phyloP scores from a whole-genome alignment of 2,888 invertebrate genomes.

The Acronicta leporina region DNA sequence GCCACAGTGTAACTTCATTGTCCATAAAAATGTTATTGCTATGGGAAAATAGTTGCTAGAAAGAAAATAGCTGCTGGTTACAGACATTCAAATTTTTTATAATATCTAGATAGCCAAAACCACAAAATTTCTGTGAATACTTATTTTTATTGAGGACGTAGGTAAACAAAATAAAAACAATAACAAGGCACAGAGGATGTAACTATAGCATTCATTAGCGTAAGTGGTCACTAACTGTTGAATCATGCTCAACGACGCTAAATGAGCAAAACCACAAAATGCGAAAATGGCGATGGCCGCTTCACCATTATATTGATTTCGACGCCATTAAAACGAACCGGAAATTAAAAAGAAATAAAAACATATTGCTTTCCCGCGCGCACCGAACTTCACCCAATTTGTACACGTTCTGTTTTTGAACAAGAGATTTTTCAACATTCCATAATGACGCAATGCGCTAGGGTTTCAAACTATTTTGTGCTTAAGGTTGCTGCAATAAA shows the following conservation, averaged over 20 bases:
- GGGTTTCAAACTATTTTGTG: slow-evolving; percentile 45
- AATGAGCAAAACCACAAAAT: slow-evolving; percentile 87
- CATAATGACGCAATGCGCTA: slow-evolving; percentile 62
- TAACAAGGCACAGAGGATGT: slow-evolving; percentile 56
- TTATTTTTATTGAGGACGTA: too few species aligned
- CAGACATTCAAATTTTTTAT: too few species aligned
- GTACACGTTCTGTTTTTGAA: slow-evolving; percentile 84
- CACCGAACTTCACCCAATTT: slow-evolving; percentile 86
- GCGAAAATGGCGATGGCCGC: slow-evolving; percentile 83
- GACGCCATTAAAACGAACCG: slow-evolving; percentile 88
- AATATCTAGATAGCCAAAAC: too few species aligned
- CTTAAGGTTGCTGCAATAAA: slow-evolving; percentile 41
- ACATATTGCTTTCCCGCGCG: slow-evolving; percentile 88
- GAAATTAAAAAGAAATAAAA: slow-evolving; percentile 89
- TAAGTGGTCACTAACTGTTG: slow-evolving; percentile 63
- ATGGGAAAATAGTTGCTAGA: too few species aligned
- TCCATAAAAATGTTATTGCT: too few species aligned
- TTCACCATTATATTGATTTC: slow-evolving; percentile 88
- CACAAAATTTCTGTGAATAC: too few species aligned
- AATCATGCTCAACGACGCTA: slow-evolving; percentile 78
- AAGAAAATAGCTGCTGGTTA: too few species aligned
- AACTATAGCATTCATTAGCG: slow-evolving; percentile 75
- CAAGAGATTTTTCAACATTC: slow-evolving; percentile 65
- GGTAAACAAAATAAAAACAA: slow-evolving; percentile 1
- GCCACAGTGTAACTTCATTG: too few species aligned